These are phyloP conservation scores for Andrena bicolor DNA, from an alignment of 2,888 invertebrate genomes.

Conservation along the genomic window DNA sequence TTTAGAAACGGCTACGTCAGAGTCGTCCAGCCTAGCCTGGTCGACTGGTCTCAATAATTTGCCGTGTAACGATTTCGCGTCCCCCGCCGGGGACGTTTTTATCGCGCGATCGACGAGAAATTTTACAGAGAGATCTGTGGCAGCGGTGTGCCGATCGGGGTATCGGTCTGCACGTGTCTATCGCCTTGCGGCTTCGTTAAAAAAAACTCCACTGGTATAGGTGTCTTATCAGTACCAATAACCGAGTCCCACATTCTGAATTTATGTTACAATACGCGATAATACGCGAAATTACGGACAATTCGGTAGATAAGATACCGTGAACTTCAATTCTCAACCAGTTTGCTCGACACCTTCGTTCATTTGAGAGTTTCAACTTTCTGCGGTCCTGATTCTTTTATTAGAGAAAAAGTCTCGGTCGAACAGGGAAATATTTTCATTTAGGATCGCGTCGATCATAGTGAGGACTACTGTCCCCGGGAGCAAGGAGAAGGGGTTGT, in stretches of 20 bases:
- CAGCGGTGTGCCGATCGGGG: constrained; percentile 20
- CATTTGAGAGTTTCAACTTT: too few species aligned
- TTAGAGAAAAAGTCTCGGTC: too few species aligned
- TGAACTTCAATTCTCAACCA: too few species aligned
- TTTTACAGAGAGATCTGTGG: not conserved
- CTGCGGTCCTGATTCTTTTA: too few species aligned
- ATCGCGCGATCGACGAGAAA: not conserved
- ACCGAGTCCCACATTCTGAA: not conserved
- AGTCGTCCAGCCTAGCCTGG: constrained; percentile 11
- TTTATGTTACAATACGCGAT: not conserved
- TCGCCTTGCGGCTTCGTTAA: not conserved
- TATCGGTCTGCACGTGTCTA: not conserved
- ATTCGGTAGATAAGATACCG: too few species aligned
- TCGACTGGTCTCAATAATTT: constrained; percentile 56
- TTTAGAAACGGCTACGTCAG: constrained; percentile 60
- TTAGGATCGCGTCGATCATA: too few species aligned
- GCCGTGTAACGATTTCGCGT: constrained; percentile 50
- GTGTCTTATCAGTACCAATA: not conserved
- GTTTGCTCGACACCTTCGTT: too few species aligned
- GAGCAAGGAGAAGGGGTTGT: too few species aligned
- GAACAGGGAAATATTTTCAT: too few species aligned
- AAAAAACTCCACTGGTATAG: not conserved
- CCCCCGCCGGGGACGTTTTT: constrained; percentile 9
- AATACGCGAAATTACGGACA: too few species aligned
- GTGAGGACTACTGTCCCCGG: too few species aligned